Conservation (phyloP, 2,888 invertebrate species). For the Pammene fasciana region DNA sequence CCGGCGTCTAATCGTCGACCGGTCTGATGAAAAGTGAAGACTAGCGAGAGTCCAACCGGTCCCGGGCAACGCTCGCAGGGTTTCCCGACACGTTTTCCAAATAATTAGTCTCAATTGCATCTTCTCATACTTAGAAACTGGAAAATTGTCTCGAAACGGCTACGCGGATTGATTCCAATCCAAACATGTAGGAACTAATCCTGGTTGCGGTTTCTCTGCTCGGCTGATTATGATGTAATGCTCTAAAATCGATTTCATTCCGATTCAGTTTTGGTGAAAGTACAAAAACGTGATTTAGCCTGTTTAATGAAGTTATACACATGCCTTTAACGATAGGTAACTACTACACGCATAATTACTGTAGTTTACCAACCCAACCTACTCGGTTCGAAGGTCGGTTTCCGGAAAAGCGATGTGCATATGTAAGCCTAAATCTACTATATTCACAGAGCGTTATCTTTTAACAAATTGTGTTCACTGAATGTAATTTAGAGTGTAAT, state of each 20-base stretch:
- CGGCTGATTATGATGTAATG: slow-evolving; percentile 20
- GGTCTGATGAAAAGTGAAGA: slow-evolving; percentile 47
- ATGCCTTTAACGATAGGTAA: neutral
- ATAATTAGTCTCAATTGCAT: slow-evolving; percentile 44
- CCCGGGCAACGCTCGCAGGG: slow-evolving; percentile 33
- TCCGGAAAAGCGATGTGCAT: slow-evolving; percentile 20
- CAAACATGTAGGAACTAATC: slow-evolving; percentile 18
- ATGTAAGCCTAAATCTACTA: slow-evolving; percentile 31
- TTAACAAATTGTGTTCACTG: slow-evolving; percentile 38
- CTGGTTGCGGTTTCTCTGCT: slow-evolving; percentile 28
- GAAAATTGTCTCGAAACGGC: slow-evolving; percentile 19
- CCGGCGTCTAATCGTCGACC: slow-evolving; percentile 27
- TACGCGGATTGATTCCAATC: slow-evolving; percentile 1
- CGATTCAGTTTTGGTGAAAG: slow-evolving; percentile 29
- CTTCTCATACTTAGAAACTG: slow-evolving; percentile 31
- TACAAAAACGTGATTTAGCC: neutral
- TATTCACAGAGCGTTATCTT: slow-evolving; percentile 37
- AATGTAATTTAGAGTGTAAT: slow-evolving; percentile 30
- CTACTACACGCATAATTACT: neutral
- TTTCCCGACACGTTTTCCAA: slow-evolving; percentile 45
- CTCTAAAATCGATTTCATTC: slow-evolving; percentile 11
- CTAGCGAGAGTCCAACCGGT: slow-evolving; percentile 47
- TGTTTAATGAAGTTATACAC: slow-evolving; percentile 17
- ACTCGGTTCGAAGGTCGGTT: slow-evolving; percentile 17
- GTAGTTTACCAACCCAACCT: neutral